Percentiles rank a stretch among this genome's conserved stretches.
These are phyloP conservation scores for Formica exsecta DNA, from an alignment of 1,140 invertebrate species.

Conservation along the genomic window DNA sequence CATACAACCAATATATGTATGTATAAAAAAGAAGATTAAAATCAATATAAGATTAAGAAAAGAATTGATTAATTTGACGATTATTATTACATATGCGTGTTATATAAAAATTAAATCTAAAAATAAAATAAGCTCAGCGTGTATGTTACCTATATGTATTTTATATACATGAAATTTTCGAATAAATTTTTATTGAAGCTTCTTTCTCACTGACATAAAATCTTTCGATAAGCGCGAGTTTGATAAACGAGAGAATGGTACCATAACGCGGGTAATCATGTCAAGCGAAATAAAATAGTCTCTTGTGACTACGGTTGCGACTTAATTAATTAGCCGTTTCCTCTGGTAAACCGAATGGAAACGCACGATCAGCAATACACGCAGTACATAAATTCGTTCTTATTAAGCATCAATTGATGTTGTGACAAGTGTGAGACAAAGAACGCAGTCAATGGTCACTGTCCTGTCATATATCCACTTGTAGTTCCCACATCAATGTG, in stretches of 20 bases:
- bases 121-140: no score
- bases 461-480: no score
- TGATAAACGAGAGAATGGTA: slow-evolving; percentile 5
- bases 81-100: not conserved
- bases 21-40: not conserved
- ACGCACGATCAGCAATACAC: slow-evolving; percentile 56
- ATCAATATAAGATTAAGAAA: slow-evolving; percentile 1
- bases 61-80: slow-evolving; percentile 15
- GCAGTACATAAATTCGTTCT: slow-evolving; percentile 69
- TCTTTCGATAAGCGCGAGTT: slow-evolving; percentile 19
- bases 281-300: not conserved
- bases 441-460: slow-evolving; percentile 43
- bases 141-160: no score
- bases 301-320: slow-evolving; percentile 27
- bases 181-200: slow-evolving; percentile 4
- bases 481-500: not conserved
- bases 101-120: slow-evolving; percentile 23
- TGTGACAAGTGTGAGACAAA: slow-evolving; percentile 53
- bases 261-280: not conserved
- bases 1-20: not conserved
- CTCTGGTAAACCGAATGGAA: slow-evolving; percentile 63
- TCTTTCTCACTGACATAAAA: not conserved
- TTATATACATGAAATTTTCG: not conserved
- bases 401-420: slow-evolving; percentile 75
- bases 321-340: slow-evolving; percentile 67